These are phyloP conservation scores for Passer domesticus DNA, from an alignment of 2,113 vertebrate species.

Conservation along the genomic window DNA sequence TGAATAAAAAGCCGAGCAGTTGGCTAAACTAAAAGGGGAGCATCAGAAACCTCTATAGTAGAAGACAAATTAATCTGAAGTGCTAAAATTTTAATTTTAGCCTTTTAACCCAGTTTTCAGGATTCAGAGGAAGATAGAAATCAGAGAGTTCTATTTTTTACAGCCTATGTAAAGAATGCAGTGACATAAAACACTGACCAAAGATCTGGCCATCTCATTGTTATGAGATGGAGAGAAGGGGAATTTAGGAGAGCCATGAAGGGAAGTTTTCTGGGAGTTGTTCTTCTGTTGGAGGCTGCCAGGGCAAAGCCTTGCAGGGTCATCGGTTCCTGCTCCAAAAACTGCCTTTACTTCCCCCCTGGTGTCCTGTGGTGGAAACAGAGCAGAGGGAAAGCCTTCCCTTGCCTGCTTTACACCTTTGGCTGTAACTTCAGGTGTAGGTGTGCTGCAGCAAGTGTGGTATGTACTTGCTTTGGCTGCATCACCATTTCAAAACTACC, in stretches of 20 bases:
- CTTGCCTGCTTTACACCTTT: rapidly evolving
- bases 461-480: not conserved
- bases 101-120: not conserved
- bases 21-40: not conserved
- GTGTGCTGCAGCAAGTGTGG: not conserved
- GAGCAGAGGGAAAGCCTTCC: not conserved
- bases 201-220: not conserved
- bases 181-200: not conserved
- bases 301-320: not conserved
- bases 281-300: not conserved
- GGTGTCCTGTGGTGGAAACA: rapidly evolving
- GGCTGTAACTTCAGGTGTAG: not conserved
- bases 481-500: not conserved
- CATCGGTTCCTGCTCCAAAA: not conserved
- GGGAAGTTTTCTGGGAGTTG: not conserved
- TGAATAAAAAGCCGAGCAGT: not conserved
- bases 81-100: not conserved
- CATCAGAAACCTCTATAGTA: not conserved
- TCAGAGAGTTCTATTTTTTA: not conserved
- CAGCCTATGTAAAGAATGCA: not conserved
- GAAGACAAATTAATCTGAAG: not conserved
- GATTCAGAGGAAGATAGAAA: not conserved
- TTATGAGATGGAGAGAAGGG: not conserved
- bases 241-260: not conserved
- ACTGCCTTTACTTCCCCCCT: not conserved